Base-by-base conservation (phyloP, 2,797 vertebrate species). In the Smutsia gigantea region DNA sequence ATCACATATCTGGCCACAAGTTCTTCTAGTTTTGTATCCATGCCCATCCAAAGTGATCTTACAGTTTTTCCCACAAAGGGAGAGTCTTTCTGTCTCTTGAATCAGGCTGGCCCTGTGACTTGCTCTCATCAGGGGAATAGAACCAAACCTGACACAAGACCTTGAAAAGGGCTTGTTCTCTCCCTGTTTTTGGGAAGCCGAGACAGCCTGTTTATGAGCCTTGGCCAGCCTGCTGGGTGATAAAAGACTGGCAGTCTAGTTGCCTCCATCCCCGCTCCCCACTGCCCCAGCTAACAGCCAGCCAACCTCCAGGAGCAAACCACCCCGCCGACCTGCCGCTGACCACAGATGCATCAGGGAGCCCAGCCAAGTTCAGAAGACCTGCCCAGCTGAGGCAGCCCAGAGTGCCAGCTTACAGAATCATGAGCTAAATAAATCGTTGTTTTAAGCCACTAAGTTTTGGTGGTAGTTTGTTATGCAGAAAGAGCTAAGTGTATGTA, bases 121-220 rank as follows among this genome's bases (percentile, higher is more conserved):
- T 21, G 46, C 71, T 31, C 15, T 63, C 21, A 4, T 34, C 31
- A 0, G 3, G 1, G 61, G 55, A 68, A 66, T 15, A 42, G 23
- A 53, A 18, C 9, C 66, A 39, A 42, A 34, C 6, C 1, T 1
- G 34, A 64, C 7, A 1, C 31, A 49, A 25, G 46, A 19, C 19
- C 25, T 14, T 4, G 29, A 14, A 39, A 25, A 27, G n/a, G 12
- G 18, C 53, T 34, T 42, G 37, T 19, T 27, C 1, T 21, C 27
- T 66, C 7, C n/a, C 57, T n/a, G 55, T 42, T 59, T n/a, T 34
- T 18, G 53, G 74, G 81, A 37, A 46, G 18, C 27, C 0, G 18
- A 39, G 46, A 29, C 7, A 3, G 51, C 29, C 55, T 51, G 25
- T 23, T 1, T 15, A 18, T 0, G 0, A 37, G 59, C 71, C 84